A percentile compares a stretch with the other conserved stretches of the same genome.
phyloP scores from a whole-genome alignment of 92 coral and sea anemone genomes.

The Ricordea florida region DNA sequence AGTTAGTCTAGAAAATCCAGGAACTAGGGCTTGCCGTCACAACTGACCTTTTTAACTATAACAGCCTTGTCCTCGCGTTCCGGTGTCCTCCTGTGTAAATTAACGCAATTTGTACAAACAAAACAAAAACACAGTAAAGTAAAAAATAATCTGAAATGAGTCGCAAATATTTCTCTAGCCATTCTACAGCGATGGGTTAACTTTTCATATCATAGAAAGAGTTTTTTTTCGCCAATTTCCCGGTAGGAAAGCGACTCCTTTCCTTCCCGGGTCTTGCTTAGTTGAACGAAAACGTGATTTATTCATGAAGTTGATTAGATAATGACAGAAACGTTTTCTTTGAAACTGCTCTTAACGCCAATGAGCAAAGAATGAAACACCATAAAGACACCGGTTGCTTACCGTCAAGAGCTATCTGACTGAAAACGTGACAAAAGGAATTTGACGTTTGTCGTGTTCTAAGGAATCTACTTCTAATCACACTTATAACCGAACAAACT shows the following conservation, averaged over 20 bases:
- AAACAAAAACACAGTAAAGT: conserved; percentile 16
- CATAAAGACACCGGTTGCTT: conserved; percentile 19
- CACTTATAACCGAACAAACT: too few relatives aligned
- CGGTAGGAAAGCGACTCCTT: not conserved
- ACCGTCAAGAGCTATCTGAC: too few relatives aligned
- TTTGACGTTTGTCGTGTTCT: too few relatives aligned
- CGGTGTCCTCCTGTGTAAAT: conserved; percentile 10
- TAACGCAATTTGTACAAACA: not conserved
- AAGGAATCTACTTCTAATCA: too few relatives aligned
- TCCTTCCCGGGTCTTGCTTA: not conserved
- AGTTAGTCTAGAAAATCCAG: too few relatives aligned
- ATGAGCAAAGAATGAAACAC: conserved; percentile 21
- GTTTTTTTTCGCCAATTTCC: not conserved
- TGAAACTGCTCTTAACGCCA: not conserved
- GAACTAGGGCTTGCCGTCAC: too few relatives aligned
- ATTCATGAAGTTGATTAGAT: conserved; percentile 29
- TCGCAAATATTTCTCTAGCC: too few relatives aligned
- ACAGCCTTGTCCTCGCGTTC: conserved; percentile 6
- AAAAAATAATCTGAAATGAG: too few relatives aligned
- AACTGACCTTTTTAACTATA: conserved; percentile 41
- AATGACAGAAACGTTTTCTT: conserved; percentile 12
- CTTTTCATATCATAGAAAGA: too few relatives aligned
- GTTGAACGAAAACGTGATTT: not conserved
- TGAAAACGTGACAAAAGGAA: too few relatives aligned
- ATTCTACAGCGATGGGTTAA: too few relatives aligned